These are phyloP conservation scores for Cinclus cinclus DNA, from an alignment of 2,113 vertebrate genomes.

Conservation along the genomic window DNA sequence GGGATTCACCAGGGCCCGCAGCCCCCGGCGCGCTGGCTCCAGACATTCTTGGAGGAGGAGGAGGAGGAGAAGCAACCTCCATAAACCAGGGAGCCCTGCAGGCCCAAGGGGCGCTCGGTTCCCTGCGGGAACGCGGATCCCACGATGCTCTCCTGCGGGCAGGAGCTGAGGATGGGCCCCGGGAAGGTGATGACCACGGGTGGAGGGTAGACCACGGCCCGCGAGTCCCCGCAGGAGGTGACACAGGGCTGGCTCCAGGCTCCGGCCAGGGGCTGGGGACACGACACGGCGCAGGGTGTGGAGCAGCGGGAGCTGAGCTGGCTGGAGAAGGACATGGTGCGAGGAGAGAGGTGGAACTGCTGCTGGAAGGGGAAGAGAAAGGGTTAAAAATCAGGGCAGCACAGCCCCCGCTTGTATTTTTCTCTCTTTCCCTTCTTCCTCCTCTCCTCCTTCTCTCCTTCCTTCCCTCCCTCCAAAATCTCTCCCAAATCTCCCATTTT, in stretches of 20 bases:
- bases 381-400: neutral
- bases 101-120: neutral
- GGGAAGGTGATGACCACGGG: conserved; percentile 5
- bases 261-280: rapidly evolving
- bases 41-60: neutral
- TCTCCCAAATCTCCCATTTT: neutral
- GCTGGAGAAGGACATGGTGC: neutral
- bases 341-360: neutral
- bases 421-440: neutral
- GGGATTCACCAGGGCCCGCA: neutral
- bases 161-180: neutral
- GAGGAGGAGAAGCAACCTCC: neutral
- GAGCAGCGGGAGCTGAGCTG: conserved; percentile 30
- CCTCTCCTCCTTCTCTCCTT: neutral
- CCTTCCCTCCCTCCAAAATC: neutral
- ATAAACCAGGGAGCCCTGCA: neutral
- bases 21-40: neutral
- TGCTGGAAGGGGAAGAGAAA: too few species aligned
- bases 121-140: neutral
- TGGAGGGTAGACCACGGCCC: neutral
- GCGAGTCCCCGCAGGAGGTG: neutral
- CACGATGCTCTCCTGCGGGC: neutral
- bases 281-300: neutral
- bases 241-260: neutral
- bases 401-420: rapidly evolving